These are phyloP conservation scores for Drosophila nr. perissopoda DNA, from an alignment of 2,888 invertebrate genomes.

Conservation along the genomic window DNA sequence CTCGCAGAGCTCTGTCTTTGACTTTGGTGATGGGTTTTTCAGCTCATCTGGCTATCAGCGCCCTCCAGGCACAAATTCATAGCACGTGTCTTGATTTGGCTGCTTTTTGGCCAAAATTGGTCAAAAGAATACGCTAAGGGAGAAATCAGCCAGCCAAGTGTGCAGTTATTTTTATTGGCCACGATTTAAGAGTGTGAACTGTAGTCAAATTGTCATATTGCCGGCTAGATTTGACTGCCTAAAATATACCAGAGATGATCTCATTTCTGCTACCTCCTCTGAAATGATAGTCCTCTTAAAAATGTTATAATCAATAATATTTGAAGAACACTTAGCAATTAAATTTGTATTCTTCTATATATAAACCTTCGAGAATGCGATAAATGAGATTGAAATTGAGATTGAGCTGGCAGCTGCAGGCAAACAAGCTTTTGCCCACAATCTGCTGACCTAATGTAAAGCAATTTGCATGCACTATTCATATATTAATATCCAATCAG, in stretches of 20 bases:
- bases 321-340: background rate
- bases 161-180: slow-evolving; percentile 18
- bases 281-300: background rate
- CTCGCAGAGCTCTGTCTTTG: background rate
- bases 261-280: background rate
- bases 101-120: slow-evolving; percentile 4
- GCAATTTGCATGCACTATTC: slow-evolving; percentile 9
- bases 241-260: background rate
- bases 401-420: slow-evolving; percentile 5
- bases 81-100: slow-evolving; percentile 28
- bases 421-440: slow-evolving; percentile 1
- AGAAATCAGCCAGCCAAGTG: slow-evolving; percentile 6
- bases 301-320: background rate
- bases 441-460: slow-evolving; percentile 23
- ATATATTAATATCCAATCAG: slow-evolving; percentile 30
- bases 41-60: slow-evolving; percentile 1
- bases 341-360: background rate
- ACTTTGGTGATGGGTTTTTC: background rate
- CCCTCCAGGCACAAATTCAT: slow-evolving; percentile 20
- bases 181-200: slow-evolving; percentile 1
- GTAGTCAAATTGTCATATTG: background rate
- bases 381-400: background rate
- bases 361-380: background rate
- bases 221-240: background rate
- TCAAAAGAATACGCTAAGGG: background rate